A percentile compares a stretch with the other conserved stretches of the same genome.
Conservation (phyloP, 1,140 invertebrate genomes). For the Steinernema feltiae region DNA sequence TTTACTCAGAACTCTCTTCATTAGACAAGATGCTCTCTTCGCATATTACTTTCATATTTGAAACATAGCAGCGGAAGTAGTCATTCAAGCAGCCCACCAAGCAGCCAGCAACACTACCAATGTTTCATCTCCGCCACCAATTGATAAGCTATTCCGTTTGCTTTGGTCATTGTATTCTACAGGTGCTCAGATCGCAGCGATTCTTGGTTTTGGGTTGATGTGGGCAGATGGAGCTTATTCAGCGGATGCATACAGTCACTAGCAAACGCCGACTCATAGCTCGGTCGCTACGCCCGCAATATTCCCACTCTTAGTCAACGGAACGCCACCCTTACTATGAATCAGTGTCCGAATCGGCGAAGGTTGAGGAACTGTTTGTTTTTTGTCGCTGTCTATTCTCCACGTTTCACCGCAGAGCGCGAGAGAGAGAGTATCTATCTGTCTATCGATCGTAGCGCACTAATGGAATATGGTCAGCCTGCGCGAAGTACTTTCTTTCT, state of each 20-base stretch:
- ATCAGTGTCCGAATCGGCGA: slow-evolving; percentile 6
- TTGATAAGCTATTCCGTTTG: not conserved
- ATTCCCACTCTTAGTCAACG: not conserved
- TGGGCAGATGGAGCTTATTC: not conserved
- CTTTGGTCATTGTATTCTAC: not conserved
- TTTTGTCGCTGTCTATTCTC: not conserved
- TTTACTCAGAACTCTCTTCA: no score
- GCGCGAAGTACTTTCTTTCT: not conserved
- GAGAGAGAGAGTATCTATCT: not conserved
- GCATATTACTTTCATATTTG: not conserved
- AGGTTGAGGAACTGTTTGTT: slow-evolving; percentile 10
- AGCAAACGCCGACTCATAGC: not conserved
- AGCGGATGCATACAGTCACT: not conserved
- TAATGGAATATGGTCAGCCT: not conserved
- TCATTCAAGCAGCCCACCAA: no score
- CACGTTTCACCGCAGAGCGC: slow-evolving; percentile 8
- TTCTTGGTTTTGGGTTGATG: no score
- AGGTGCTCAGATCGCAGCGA: not conserved
- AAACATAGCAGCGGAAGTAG: not conserved
- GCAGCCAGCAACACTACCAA: not conserved
- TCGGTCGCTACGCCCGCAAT: not conserved
- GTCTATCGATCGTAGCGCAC: not conserved
- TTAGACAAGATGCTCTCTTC: not conserved
- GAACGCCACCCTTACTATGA: not conserved
- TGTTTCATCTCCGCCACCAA: not conserved